Evolutionary conservation across 1,140 invertebrate genomes (phyloP).

Genomic region (Physella acuta): DNA sequence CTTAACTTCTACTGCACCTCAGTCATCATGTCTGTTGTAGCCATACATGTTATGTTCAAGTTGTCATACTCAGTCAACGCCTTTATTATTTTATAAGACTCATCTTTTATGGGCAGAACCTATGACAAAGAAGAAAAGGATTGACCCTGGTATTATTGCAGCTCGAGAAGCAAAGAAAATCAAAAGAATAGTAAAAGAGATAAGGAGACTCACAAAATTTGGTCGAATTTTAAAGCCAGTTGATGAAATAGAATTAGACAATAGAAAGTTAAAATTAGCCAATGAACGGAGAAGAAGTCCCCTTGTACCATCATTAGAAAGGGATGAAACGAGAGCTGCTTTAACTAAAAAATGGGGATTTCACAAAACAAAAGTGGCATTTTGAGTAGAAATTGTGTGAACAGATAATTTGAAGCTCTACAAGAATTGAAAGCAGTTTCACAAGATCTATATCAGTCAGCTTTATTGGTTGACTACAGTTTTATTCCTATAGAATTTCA

Average conservation of each 20-base stretch:
- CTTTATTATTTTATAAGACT: too few relatives aligned
- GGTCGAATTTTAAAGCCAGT: slow-evolving; percentile 20
- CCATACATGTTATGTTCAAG: too few relatives aligned
- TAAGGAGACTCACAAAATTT: slow-evolving; percentile 20
- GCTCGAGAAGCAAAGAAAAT: slow-evolving; percentile 15
- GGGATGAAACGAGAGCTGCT: slow-evolving; percentile 5
- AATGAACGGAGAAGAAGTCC: slow-evolving; percentile 13
- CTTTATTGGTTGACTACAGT: slow-evolving; percentile 18
- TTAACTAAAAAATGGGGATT: slow-evolving; percentile 1
- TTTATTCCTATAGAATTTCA: slow-evolving; percentile 8
- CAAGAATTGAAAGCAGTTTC: slow-evolving; percentile 15
- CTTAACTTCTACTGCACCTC: too few relatives aligned
- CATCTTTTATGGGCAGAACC: slow-evolving; percentile 23
- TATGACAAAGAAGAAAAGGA: slow-evolving; percentile 20
- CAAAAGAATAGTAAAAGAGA: slow-evolving; percentile 22
- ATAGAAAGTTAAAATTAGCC: neutral
- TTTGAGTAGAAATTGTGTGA: neutral
- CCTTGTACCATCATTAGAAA: slow-evolving; percentile 5
- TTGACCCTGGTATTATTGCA: slow-evolving; percentile 1
- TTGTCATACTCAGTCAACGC: too few relatives aligned
- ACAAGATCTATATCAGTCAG: slow-evolving; percentile 16
- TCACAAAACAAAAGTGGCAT: neutral
- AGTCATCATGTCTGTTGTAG: too few relatives aligned
- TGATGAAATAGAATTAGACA: slow-evolving; percentile 12
- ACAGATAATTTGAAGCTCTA: slow-evolving; percentile 11